Conservation (phyloP, 2,113 vertebrate species). For the Aplodontia rufa region DNA sequence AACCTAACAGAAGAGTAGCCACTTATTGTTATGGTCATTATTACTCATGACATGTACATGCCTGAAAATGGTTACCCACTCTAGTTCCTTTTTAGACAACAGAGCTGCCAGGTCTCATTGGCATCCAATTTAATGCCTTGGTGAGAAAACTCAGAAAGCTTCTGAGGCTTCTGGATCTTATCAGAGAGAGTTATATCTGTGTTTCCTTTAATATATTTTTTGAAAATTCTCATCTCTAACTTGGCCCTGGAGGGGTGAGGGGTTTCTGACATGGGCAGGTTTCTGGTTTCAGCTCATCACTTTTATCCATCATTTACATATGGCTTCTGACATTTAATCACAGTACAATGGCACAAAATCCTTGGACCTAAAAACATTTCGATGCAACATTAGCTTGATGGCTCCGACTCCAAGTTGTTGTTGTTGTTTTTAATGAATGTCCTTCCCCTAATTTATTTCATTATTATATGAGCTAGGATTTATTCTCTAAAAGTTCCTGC, state of each 20-base stretch:
- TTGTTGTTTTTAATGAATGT: too few species aligned
- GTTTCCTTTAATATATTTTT: not conserved
- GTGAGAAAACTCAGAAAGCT: not conserved
- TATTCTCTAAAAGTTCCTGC: not conserved
- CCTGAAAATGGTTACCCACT: not conserved
- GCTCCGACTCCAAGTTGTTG: not conserved
- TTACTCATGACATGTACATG: not conserved
- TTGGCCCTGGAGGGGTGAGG: not conserved
- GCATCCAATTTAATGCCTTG: not conserved
- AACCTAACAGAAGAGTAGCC: not conserved
- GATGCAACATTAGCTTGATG: conserved; percentile 61
- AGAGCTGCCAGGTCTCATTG: not conserved
- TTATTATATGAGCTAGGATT: not conserved
- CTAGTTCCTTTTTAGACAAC: not conserved
- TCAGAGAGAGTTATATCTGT: not conserved
- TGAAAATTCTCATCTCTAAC: conserved; percentile 51
- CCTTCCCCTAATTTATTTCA: conserved; percentile 3
- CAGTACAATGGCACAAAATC: conserved; percentile 6
- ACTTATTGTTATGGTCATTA: not conserved
- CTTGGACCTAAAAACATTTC: conserved; percentile 57
- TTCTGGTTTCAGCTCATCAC: conserved; percentile 51
- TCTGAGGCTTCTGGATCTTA: not conserved
- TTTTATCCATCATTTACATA: conserved; percentile 56
- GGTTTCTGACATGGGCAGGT: not conserved
- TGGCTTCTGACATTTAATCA: conserved; percentile 56